phyloP scores from a whole-genome alignment of 1,140 invertebrate species.

The Bombus soroeensis region DNA sequence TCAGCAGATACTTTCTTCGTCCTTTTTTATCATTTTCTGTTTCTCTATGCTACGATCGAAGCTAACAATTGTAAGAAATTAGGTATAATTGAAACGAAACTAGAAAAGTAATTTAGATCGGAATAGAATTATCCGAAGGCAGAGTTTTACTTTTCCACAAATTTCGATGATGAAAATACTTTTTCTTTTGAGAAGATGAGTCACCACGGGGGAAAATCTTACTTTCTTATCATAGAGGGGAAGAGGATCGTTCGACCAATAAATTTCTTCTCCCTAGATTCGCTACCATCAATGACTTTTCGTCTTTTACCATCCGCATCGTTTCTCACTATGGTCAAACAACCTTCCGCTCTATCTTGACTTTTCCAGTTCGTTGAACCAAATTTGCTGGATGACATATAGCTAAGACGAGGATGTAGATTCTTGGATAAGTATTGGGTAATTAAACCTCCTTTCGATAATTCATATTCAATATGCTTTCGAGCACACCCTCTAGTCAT shows the following conservation, averaged over 20 bases:
- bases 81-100: too few relatives aligned
- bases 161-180: too few relatives aligned
- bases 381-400: not conserved
- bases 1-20: too few relatives aligned
- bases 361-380: not conserved
- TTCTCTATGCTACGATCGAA: too few relatives aligned
- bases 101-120: too few relatives aligned
- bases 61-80: too few relatives aligned
- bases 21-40: too few relatives aligned
- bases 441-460: not conserved
- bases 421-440: not conserved
- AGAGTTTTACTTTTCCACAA: too few relatives aligned
- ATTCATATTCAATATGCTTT: not conserved
- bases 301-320: not conserved
- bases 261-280: not conserved
- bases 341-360: not conserved
- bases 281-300: not conserved
- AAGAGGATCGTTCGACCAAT: not conserved
- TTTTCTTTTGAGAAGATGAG: not conserved
- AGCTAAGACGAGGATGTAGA: not conserved
- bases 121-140: too few relatives aligned
- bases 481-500: not conserved
- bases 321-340: not conserved
- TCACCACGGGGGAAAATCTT: not conserved
- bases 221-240: too few relatives aligned